Evolutionary conservation across 2,113 vertebrate species (phyloP), one percentile per base, ranked within the genome.

Genomic region (Pipra filicauda): DNA sequence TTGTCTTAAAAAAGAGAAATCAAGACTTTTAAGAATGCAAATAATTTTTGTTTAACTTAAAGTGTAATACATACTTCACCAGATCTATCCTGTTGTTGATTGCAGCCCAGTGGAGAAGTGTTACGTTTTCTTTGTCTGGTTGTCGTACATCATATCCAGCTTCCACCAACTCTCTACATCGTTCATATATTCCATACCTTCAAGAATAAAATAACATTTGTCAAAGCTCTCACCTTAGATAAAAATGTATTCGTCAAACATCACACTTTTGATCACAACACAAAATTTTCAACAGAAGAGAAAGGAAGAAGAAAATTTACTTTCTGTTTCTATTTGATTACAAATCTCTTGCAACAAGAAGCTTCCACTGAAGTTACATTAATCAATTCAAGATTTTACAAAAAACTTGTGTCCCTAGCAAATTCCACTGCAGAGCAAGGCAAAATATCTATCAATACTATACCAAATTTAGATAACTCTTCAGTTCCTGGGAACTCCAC

Each of bases 51-150:
- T 54, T 88, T 69, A 69, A 77, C 6, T 43, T 15, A 7, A 84
- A 66, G 43, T 2, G 5, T 30, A 86, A 66, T 39, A 99, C 99
- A 90, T 98, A 99, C 99, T 99, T 99, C 97, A 99, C 99, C 97
- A 99, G 97, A 97, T 99, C 99, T 98, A 99, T 98, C 95, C 99
- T 99, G 98, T 99, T 99, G 98, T 99, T 99, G 97, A 99, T 99
- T 94, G 99, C 99, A 77, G 99, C 99, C 99, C 99, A 99, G 85
- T 99, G 99, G n/a, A 99, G 99, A 74, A 99, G 99, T 0, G 99
- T 99, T 49, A 99, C 99, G 2, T 99, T 99, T 98, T 99, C 99
- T 98, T 99, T 99, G 98, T 99, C 99, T 65, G 99, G 99, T 79
- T 99, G 99, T 82, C 99, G 98, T 43, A 99, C 99, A 51, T 99